Evolutionary conservation across 2,797 vertebrate genomes (phyloP), one percentile per base, ranked within the genome.

Genomic region (Rhinophrynus dorsalis): DNA sequence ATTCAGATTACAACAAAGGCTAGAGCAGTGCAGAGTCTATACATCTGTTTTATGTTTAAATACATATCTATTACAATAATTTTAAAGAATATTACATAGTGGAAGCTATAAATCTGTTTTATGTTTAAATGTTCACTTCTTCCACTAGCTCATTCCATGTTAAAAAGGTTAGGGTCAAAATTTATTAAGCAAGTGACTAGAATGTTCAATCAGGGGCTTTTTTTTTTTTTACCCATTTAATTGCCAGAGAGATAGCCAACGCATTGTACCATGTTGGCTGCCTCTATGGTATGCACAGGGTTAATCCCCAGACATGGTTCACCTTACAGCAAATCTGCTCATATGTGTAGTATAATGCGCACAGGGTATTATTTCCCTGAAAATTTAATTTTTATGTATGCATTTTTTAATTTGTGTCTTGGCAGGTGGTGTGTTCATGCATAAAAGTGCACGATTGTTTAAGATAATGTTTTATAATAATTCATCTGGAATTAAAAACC

Each of bases 31-130:
- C 7, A 7, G 13, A 35, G n/a, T 44, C 44, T 24, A 35, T 66
- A 59, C 69, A 66, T 73, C 54, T 66, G 69, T 24, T 73, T 73
- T 47, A 32, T 64, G 62, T 73, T 66, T 73, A 37, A 59, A 35
- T 44, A 51, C 69, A 54, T 65, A 66, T 60, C 62, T 60, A 66
- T 73, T 73, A 66, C 69, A 33, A 73, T 73, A 44, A 52, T 65
- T 73, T 66, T 52, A 63, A 38, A 50, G 60, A 72, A 65, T 65
- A 72, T 72, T 65, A 64, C 61, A 58, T 40, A 58, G 52, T 64
- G 54, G 69, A 73, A 42, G 27, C 21, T 7, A 73, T 73, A 66
- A 73, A 73, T 66, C 69, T 73, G 55, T 18, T 66, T 60, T 58
- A 72, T 65, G 69, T 66, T 59, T 59, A 32, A 70, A 63, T 20